These are phyloP conservation scores for Holcopasites calliopsidis DNA, from an alignment of 1,140 invertebrate species.

Conservation along the genomic window DNA sequence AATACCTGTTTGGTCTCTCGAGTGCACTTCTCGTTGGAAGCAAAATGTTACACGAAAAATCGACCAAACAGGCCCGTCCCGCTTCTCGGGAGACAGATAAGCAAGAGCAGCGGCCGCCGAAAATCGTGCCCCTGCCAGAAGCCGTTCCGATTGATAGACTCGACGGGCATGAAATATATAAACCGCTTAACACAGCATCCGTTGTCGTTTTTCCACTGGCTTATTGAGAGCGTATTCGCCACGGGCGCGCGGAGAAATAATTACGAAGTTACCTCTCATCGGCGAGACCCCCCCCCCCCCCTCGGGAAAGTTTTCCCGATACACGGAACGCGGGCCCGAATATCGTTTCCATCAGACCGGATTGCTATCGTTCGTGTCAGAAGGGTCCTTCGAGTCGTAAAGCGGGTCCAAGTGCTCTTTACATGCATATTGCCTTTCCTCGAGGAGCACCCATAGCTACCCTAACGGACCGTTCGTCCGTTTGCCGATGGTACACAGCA, in stretches of 20 bases:
- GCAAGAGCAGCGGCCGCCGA: not conserved
- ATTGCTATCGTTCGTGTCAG: constrained; percentile 35
- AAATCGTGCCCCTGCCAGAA: constrained; percentile 20
- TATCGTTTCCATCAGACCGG: constrained; percentile 41
- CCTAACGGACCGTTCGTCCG: not conserved
- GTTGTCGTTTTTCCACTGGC: constrained; percentile 25
- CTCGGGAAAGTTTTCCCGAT: constrained; percentile 29
- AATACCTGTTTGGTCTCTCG: not conserved
- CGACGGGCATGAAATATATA: constrained; percentile 39
- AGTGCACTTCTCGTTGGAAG: not conserved
- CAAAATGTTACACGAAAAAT: not conserved
- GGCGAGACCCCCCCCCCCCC: too few relatives aligned
- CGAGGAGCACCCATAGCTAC: not conserved
- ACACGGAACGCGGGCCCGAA: not conserved
- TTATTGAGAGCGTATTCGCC: constrained; percentile 24
- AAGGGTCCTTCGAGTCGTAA: constrained; percentile 40
- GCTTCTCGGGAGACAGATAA: not conserved
- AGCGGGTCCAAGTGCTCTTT: constrained; percentile 47
- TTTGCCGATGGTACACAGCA: constrained; percentile 15
- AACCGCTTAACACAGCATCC: constrained; percentile 34
- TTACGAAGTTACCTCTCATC: constrained; percentile 39
- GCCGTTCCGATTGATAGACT: constrained; percentile 32
- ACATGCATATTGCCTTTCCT: constrained; percentile 55
- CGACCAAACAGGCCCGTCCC: not conserved
- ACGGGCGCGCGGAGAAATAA: constrained; percentile 28